Base-by-base conservation (phyloP, 2,113 vertebrate species). In the Psittacara wagleri region DNA sequence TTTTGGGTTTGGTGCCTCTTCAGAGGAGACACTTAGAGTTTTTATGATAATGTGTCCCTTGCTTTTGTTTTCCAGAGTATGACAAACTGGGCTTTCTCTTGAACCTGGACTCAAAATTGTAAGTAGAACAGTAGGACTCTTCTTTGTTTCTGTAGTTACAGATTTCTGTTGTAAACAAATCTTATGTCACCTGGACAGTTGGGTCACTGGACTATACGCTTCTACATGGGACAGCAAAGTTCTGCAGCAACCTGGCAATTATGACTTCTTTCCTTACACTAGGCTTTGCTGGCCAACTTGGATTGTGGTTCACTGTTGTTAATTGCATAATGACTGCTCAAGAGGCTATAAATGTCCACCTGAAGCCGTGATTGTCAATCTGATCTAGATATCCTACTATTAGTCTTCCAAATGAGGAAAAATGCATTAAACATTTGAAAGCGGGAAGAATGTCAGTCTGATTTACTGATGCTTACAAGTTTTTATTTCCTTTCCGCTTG, bases 11-110 rank as follows among this genome's bases (percentile, higher is more conserved):
- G 79, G 55, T 78, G 33, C 52, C 74, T 91, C 75, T 90, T 68
- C 22, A 63, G 59, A 48, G 51, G 75, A 94, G 24, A 85, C 8
- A 12, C 29, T 61, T 88, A 43, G 88, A 95, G 37, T 33, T 70
- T 92, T 90, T 94, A 82, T 94, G 68, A 94, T 92, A 59, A 19
- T 82, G 14, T 96, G 55, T 95, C 33, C 76, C 92, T 95, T 96
- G 85, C 79, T 97, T 97, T 97, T 97, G 96, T 97, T 96, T 98
- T 98, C 74, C 98, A 99, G 99, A 99, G 95, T 99, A 99, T 97
- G 99, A 99, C 97, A 99, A 98, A 69, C 98, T 99, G 97, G 99
- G 99, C 92, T 99, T 99, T 97, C 98, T 99, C 93, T 97, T 99
- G 97, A 98, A 99, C 96, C 97, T 99, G 98, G 99, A 99, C 92